Base-by-base conservation (phyloP, 2,113 vertebrate species). In the Microcebus jonahi region DNA sequence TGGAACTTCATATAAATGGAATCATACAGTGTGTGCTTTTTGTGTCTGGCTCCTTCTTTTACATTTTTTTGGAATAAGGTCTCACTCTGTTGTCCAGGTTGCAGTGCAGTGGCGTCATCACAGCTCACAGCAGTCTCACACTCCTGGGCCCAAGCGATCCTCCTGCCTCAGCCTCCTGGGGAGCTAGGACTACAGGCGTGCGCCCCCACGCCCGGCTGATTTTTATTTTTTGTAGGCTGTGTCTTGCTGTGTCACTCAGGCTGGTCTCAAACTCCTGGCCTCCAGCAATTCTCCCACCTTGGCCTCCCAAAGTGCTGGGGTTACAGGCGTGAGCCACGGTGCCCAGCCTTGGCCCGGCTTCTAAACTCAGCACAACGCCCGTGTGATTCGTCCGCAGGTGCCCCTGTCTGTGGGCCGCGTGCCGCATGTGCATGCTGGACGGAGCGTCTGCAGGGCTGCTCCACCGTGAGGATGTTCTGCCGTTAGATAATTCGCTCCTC, bases 311-410 rank as follows among this genome's bases (percentile, higher is more conserved):
- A 61, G 59, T 61, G 59, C 25, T 27, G 59, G 59, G 59, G 27
- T 61, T 61, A 27, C 25, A 27, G 59, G 25, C 25, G 1, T 27
- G 23, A 57, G 55, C 55, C 55, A 57, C 18, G 6, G 6, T 21
- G 59, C 59, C 25, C 23, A 27, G 59, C 59, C 59, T 27, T 61
- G 59, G 36, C 71, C 77, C 27, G 29, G 13, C 14, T 63, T 34
- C 39, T 17, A n/a, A 7, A 27, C 2, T 10, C n/a, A 18, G 8
- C 5, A 12, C 21, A 34, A 48, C 0, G 10, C 9, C 59, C 68
- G 48, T 27, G 48, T 50, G 48, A 68, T 14, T 20, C 9, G 4
- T 4, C 53, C 27, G 6, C 36, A 31, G 45, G 9, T 45, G 17
- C 25, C 10, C 25, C 31, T 29, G 5, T 12, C 55, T 42, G 12